Base-by-base conservation (phyloP, 2,113 vertebrate species). In the Pycnonotus jocosus region DNA sequence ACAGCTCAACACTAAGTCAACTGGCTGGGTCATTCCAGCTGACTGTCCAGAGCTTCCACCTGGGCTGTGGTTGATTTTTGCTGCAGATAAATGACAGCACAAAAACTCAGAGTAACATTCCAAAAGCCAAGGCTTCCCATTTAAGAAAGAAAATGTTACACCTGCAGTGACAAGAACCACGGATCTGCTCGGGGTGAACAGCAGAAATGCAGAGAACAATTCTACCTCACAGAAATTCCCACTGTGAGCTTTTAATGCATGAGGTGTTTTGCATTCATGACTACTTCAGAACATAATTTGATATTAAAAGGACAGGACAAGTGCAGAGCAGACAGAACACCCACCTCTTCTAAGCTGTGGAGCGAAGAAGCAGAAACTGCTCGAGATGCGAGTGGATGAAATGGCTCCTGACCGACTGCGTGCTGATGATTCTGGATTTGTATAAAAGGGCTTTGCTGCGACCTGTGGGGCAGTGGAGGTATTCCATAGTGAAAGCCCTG, bases 291-390 rank as follows among this genome's bases (percentile, higher is more conserved):
- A 33, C 12, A 45, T 10, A 27, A 81, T 12, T 7, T 38, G 56
- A 18, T 28, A 71, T n/a, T 27, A 37, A 92, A 74, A 37, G 1
- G 17, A 45, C 80, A 60, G 0, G 2, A 62, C 60, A 53, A n/a
- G 30, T 15, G 60, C 42, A 79, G 35, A 4, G 23, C 48, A 88
- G 69, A 88, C 65, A 72, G 68, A 72, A 64, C 3, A 24, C 93
- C 95, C 97, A 99, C 99, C 99, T 99, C 99, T 98, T 99, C 99
- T 99, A 99, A 97, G 96, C 97, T 99, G 97, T 99, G 99, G 96
- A 99, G 98, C 96, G 99, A 98, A 97, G 98, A 98, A 98, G 98
- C 98, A 97, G 99, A 98, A 85, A 99, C 98, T 96, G 99, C 97
- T 97, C 98, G 98, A 82, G 99, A 98, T 81, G 99, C 98, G 89